Conservation (phyloP, 2,113 vertebrate species). For the Nicator chloris region DNA sequence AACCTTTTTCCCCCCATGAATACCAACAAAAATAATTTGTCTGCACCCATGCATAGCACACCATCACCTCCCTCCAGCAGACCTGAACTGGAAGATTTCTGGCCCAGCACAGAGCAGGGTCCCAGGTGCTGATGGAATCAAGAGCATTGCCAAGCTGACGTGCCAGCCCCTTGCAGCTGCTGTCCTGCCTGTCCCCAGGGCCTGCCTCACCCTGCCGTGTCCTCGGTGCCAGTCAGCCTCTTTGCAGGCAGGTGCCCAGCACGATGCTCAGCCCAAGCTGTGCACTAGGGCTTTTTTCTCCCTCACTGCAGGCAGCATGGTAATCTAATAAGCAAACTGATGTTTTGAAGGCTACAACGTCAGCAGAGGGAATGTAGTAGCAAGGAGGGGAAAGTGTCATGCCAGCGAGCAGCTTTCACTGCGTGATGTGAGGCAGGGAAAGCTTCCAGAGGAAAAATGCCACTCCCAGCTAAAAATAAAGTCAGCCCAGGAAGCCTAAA, state of each 20-base stretch:
- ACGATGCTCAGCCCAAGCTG: neutral
- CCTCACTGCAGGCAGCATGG: neutral
- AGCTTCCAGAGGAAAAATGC: slow-evolving; percentile 48
- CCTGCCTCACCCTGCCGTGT: neutral
- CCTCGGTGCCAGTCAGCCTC: neutral
- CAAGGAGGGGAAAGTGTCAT: neutral
- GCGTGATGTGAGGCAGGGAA: neutral
- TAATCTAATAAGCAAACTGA: slow-evolving; percentile 25
- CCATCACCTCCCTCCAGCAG: neutral
- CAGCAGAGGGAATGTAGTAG: slow-evolving; percentile 3
- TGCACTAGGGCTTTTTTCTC: neutral
- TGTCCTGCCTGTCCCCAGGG: neutral
- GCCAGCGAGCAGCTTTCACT: neutral
- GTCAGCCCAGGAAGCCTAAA: slow-evolving; percentile 8
- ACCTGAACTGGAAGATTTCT: neutral
- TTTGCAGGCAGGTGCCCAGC: neutral
- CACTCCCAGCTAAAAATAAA: slow-evolving; percentile 47
- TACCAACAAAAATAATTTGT: neutral
- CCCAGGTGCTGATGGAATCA: neutral
- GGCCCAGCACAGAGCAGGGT: neutral
- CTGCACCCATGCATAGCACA: neutral
- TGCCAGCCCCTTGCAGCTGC: neutral
- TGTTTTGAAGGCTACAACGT: slow-evolving; percentile 4
- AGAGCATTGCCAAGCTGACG: neutral
- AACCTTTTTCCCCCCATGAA: accelerated